Percentiles rank a stretch among this genome's conserved stretches.
Conservation (phyloP, 2,113 vertebrate species). For the Corvus moneduloides region DNA sequence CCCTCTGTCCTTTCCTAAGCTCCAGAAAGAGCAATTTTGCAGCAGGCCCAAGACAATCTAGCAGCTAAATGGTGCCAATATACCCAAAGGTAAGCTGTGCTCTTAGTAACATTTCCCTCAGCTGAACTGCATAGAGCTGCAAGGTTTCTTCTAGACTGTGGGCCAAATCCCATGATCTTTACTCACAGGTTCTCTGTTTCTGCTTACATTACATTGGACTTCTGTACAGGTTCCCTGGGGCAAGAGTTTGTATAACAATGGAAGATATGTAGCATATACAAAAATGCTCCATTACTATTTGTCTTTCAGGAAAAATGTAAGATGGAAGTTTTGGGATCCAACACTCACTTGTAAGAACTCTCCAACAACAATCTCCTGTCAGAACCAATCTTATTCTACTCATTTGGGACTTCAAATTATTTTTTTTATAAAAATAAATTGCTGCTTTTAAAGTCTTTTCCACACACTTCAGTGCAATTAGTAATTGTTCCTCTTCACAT, state of each 20-base stretch:
- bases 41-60: neutral
- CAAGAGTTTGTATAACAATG: neutral
- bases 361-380: neutral
- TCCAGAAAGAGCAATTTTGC: neutral
- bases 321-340: neutral
- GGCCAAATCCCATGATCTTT: neutral
- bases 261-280: neutral
- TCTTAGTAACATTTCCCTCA: neutral
- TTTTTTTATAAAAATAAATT: neutral
- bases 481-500: neutral
- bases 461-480: neutral
- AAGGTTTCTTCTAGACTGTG: neutral
- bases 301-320: neutral
- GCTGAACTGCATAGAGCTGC: neutral
- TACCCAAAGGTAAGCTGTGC: neutral
- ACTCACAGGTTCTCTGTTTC: neutral
- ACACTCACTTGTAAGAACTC: neutral
- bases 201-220: neutral
- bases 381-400: neutral
- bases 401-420: neutral
- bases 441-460: neutral
- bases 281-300: neutral
- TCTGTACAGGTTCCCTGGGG: neutral
- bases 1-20: neutral
- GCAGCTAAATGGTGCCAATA: neutral